Conservation (phyloP, 2,113 vertebrate species). For the Naja naja region DNA sequence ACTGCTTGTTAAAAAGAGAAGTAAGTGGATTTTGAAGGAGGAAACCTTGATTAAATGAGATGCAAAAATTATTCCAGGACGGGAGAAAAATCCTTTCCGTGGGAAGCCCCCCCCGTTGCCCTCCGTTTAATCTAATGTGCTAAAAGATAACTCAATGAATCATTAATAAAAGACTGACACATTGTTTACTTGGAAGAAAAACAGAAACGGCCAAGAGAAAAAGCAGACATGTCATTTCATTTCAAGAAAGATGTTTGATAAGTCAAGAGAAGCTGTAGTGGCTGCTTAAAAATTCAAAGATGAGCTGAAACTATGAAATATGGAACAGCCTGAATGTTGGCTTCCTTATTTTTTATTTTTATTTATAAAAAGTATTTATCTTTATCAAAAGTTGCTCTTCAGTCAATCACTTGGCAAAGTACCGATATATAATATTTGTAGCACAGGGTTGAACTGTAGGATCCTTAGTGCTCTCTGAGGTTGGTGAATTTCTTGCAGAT, state of each 20-base stretch:
- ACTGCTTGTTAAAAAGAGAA: not conserved
- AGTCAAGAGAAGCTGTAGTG: not conserved
- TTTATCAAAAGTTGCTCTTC: not conserved
- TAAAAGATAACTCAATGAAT: not conserved
- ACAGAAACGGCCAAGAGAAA: not conserved
- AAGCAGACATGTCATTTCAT: not conserved
- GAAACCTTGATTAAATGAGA: not conserved
- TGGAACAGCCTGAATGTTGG: not conserved
- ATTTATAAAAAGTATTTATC: not conserved
- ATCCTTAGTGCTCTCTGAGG: not conserved
- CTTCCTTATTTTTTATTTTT: not conserved
- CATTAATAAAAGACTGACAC: conserved; percentile 24
- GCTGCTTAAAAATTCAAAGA: not conserved
- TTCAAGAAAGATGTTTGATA: not conserved
- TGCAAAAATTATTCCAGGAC: not conserved
- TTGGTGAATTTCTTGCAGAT: not conserved
- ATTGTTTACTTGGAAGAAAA: conserved; percentile 18
- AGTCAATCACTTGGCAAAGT: not conserved
- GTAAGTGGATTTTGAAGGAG: no score
- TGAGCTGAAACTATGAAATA: not conserved
- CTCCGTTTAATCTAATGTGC: not conserved
- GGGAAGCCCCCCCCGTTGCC: not conserved
- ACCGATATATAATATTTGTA: not conserved
- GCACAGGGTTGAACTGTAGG: not conserved
- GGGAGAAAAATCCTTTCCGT: no score